A percentile compares a stretch with the other conserved stretches of the same genome.
phyloP scores from a whole-genome alignment of 1,140 invertebrate species.

The Sycophila sp. region DNA sequence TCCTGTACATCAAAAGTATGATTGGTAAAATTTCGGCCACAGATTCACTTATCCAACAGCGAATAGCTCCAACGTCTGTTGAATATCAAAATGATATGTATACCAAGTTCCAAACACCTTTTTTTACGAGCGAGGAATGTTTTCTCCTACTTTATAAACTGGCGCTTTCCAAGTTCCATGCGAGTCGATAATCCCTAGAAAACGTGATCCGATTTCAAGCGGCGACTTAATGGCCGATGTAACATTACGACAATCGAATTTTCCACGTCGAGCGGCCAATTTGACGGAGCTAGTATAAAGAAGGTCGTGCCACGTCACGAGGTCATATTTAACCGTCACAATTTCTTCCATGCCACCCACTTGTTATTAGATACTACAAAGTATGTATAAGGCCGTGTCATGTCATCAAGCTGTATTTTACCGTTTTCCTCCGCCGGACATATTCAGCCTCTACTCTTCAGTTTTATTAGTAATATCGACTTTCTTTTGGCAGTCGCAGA shows the following conservation, averaged over 20 bases:
- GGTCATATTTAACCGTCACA: neutral
- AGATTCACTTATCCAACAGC: too few relatives aligned
- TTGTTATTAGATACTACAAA: constrained; percentile 1
- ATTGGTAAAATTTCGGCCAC: too few relatives aligned
- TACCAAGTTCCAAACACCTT: too few relatives aligned
- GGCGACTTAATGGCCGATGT: too few relatives aligned
- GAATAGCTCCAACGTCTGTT: too few relatives aligned
- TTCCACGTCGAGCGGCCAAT: neutral
- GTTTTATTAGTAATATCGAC: neutral
- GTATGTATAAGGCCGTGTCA: constrained; percentile 4
- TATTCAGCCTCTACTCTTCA: neutral
- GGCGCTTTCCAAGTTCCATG: too few relatives aligned
- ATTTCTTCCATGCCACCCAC: neutral
- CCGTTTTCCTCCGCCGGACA: neutral
- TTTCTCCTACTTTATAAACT: too few relatives aligned
- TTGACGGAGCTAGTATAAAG: neutral
- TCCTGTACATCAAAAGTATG: too few relatives aligned
- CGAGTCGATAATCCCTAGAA: neutral
- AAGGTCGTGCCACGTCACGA: neutral
- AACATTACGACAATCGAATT: too few relatives aligned
- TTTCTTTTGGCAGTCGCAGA: neutral
- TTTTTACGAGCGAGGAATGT: too few relatives aligned
- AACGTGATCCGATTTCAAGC: too few relatives aligned
- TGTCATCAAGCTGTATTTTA: neutral
- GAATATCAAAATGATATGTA: too few relatives aligned